Percentiles rank a stretch among this genome's conserved stretches.
Evolutionary conservation across 92 coral and sea anemone genomes (phyloP).

Genomic region (Epizoanthus rinbou): DNA sequence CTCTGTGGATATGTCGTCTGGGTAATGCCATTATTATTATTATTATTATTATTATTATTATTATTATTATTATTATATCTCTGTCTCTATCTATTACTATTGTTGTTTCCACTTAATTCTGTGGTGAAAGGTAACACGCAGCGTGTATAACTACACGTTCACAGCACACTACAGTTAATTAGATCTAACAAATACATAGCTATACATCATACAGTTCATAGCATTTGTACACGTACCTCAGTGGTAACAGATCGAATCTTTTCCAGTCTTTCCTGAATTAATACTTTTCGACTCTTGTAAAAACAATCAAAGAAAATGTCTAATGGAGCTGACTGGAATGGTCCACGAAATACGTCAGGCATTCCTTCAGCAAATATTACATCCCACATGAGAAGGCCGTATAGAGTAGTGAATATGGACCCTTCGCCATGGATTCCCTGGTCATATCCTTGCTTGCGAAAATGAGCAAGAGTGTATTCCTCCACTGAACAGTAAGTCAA

Average conservation of each 20-base stretch:
- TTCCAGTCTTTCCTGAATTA: slow-evolving; percentile 73
- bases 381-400: slow-evolving; percentile 91
- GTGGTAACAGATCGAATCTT: slow-evolving; percentile 60
- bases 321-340: slow-evolving; percentile 92
- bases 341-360: slow-evolving; percentile 89
- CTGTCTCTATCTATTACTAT: too few species aligned
- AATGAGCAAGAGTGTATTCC: slow-evolving; percentile 85
- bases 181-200: too few species aligned
- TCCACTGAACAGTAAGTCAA: slow-evolving; percentile 89
- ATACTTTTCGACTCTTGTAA: slow-evolving; percentile 66
- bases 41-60: too few species aligned
- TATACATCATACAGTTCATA: background rate
- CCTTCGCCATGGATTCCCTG: slow-evolving; percentile 98
- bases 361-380: slow-evolving; percentile 72
- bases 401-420: slow-evolving; percentile 74
- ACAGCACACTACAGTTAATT: too few species aligned
- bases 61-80: too few species aligned
- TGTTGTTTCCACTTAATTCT: too few species aligned
- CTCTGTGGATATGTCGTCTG: too few species aligned
- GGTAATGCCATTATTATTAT: too few species aligned
- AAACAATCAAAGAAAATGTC: slow-evolving; percentile 87
- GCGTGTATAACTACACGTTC: background rate
- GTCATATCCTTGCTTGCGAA: slow-evolving; percentile 87
- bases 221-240: slow-evolving; percentile 58
- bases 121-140: background rate